Base-by-base conservation (phyloP, 1,140 invertebrate genomes). In the Psilanteris sp. region DNA sequence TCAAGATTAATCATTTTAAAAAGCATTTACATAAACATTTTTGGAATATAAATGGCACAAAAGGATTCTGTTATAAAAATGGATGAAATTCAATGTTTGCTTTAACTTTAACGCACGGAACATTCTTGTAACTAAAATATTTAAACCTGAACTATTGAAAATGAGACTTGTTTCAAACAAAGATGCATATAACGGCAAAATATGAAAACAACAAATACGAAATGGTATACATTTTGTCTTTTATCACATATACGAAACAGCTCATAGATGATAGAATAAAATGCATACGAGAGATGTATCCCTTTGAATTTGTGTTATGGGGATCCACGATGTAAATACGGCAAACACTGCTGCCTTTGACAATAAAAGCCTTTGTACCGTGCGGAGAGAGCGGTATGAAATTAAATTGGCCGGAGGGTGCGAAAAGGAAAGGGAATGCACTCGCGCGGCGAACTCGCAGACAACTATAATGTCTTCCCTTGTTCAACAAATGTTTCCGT, bases 351-450 rank as follows among this genome's bases (percentile, higher is more conserved):
- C 41, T 55, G 57, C 67, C 55, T 71, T 71, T 62, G 67, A 71
- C 67, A 71, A 71, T 71, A 55, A 62, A 71, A 71, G 68, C 57
- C 68, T 72, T 72, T 72, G 68, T 72, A 15, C n/a, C 27, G n/a
- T 6, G 48, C 67, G 41, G 57, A 39, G 48, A 36, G 57, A 62
- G 67, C 67, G 32, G 57, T 55, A 55, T 72, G 67, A 62, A 72
- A 72, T 72, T 72, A 62, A 70, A 70, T 72, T 72, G 55, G 55
- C 67, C 67, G 67, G 46, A 62, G 67, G 67, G 67, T 62, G 67
- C 57, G 46, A 72, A 54, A 71, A 54, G 67, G 55, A 62, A 70
- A 57, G 66, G 54, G 66, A 52, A 70, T 57, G 31, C 48, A 46
- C 16, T 39, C 22, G 15, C 27, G 18, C 11, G 31, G 13, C 44